phyloP scores from a whole-genome alignment of 1,140 invertebrate species.

The Lepidurus couesii region DNA sequence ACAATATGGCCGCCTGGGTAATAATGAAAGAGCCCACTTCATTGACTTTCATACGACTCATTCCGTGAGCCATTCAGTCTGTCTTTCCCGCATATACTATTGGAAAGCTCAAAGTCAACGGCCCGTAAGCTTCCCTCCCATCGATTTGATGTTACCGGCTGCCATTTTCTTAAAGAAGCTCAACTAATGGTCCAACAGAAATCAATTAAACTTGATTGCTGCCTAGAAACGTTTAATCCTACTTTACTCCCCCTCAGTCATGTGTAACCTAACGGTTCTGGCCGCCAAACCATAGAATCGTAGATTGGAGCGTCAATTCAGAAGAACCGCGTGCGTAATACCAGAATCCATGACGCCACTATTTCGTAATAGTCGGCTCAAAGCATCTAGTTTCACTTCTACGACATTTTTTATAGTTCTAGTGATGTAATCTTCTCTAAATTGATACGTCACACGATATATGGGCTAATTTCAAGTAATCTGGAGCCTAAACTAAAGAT shows the following conservation, averaged over 20 bases:
- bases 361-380: too few species aligned
- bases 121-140: background rate
- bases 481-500: too few species aligned
- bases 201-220: background rate
- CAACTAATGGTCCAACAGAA: background rate
- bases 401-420: too few species aligned
- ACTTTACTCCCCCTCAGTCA: background rate
- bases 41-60: slow-evolving; percentile 10
- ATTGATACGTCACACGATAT: too few species aligned
- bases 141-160: slow-evolving; percentile 9
- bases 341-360: too few species aligned
- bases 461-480: too few species aligned
- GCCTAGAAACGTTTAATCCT: background rate
- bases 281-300: background rate
- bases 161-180: background rate
- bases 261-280: background rate
- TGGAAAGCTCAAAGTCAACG: background rate
- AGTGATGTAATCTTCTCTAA: too few species aligned
- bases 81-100: background rate
- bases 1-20: background rate
- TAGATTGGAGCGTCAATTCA: too few species aligned
- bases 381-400: too few species aligned
- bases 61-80: background rate
- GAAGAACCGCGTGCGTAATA: too few species aligned
- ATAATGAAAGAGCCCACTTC: background rate